Conservation (phyloP, 2,797 vertebrate species). For the Oreochromis grahami region DNA sequence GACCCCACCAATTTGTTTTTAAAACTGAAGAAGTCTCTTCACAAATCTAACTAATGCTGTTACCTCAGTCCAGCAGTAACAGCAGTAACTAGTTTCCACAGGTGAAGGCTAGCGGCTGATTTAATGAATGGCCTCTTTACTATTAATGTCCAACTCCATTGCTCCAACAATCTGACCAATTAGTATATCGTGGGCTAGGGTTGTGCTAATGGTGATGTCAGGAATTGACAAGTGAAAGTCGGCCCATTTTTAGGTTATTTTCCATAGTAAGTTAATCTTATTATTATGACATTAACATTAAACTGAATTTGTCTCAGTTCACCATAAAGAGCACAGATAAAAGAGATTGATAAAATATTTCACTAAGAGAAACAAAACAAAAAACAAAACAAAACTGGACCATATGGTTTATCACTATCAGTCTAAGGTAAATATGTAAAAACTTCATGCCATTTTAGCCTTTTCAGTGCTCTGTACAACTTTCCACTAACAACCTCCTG, state of each 20-base stretch:
- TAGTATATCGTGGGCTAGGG: neutral
- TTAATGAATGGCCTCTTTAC: neutral
- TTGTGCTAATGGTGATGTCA: neutral
- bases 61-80: neutral
- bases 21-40: neutral
- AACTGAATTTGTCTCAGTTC: neutral
- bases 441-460: neutral
- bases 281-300: neutral
- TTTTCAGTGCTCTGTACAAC: neutral
- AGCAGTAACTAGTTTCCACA: neutral
- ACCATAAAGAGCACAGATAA: neutral
- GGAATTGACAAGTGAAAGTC: neutral
- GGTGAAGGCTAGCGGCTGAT: neutral
- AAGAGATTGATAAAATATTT: neutral
- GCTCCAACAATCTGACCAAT: neutral
- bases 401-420: neutral
- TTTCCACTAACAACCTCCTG: neutral
- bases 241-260: neutral
- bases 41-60: neutral
- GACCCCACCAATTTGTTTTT: neutral
- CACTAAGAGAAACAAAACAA: neutral
- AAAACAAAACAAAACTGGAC: neutral
- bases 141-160: neutral
- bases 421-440: neutral
- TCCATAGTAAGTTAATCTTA: neutral